A percentile compares a stretch with the other conserved stretches of the same genome.
Evolutionary conservation across 2,113 vertebrate species (phyloP).

Genomic region (Burhinus oedicnemus): DNA sequence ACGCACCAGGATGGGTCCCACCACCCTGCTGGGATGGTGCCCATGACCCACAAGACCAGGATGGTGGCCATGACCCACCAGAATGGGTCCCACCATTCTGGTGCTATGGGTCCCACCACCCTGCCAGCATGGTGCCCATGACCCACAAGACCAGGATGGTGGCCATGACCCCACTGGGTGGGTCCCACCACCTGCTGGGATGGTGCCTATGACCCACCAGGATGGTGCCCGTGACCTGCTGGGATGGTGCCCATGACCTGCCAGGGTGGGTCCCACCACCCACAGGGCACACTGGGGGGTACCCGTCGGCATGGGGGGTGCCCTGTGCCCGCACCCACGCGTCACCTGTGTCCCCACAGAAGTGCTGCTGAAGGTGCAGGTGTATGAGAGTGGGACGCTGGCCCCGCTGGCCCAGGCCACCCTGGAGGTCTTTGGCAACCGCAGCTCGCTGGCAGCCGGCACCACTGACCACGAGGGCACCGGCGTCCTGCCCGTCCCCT

Average conservation of each 20-base stretch:
- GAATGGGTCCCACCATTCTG: not conserved
- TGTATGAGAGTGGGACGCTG: conserved; percentile 91
- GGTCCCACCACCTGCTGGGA: not conserved
- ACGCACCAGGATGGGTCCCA: too few species aligned
- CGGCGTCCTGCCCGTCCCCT: conserved; percentile 83
- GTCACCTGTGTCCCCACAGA: conserved; percentile 72
- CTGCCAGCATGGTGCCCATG: too few species aligned
- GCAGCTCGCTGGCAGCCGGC: conserved; percentile 81
- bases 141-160: too few species aligned
- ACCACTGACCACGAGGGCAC: conserved; percentile 82
- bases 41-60: not conserved
- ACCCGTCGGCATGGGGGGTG: fast-evolving
- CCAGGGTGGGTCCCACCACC: not conserved
- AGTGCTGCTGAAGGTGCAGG: conserved; percentile 93
- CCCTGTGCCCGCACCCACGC: fast-evolving
- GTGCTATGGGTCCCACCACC: not conserved
- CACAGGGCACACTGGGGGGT: not conserved
- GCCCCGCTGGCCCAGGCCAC: conserved; percentile 83
- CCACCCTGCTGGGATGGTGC: not conserved
- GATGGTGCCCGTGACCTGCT: too few species aligned
- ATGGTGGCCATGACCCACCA: too few species aligned
- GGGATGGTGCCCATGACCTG: not conserved
- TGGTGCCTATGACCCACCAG: too few species aligned
- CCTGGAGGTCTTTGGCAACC: conserved; percentile 88
- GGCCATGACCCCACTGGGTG: too few species aligned